Base-by-base conservation (phyloP, 2,113 vertebrate species). In the Entomyzon cyanotis region DNA sequence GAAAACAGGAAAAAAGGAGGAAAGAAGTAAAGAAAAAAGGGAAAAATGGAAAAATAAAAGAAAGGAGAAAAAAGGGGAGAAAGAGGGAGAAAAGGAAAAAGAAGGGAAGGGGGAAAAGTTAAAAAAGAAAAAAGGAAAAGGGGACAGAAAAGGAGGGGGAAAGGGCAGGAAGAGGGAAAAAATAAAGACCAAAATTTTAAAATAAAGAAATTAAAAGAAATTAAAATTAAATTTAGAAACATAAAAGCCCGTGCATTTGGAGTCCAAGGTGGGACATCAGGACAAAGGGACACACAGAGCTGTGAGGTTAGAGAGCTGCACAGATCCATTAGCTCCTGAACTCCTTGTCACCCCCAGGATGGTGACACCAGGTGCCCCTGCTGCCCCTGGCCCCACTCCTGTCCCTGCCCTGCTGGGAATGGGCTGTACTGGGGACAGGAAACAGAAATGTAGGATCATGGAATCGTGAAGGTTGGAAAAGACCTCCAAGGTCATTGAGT, bases 181-280 rank as follows among this genome's bases (percentile, higher is more conserved):
- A 69, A 39, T 24, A 17, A 22, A 59, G 11, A 23, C 31, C 12
- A 37, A 23, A 15, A 19, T 11, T 33, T 81, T 6, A 4, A 63
- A 64, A 64, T 7, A 9, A 58, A 78, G 55, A 7, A 47, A 49
- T 7, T 0, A 18, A 63, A 50, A 68, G 0, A 59, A 69, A 64
- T 2, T 1, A 22, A 73, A 52, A 28, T 8, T 0, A 30, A 39
- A 15, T 37, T 52, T 7, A 37, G 53, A 86, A 44, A 37, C 22
- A 21, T 2, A 23, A 39, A 25, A 5, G 0, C 37, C 37, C 1
- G 11, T 6, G n/a, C 0, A 1, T 7, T 11, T 0, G 2, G 39
- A 33, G 42, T 3, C 7, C 28, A 5, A 6, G 30, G 25, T 0
- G 1, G 18, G 17, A 27, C 0, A 2, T 12, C 23, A 19, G 23